Evolutionary conservation across 2,888 invertebrate species (phyloP).

Genomic region (Clunio marinus): DNA sequence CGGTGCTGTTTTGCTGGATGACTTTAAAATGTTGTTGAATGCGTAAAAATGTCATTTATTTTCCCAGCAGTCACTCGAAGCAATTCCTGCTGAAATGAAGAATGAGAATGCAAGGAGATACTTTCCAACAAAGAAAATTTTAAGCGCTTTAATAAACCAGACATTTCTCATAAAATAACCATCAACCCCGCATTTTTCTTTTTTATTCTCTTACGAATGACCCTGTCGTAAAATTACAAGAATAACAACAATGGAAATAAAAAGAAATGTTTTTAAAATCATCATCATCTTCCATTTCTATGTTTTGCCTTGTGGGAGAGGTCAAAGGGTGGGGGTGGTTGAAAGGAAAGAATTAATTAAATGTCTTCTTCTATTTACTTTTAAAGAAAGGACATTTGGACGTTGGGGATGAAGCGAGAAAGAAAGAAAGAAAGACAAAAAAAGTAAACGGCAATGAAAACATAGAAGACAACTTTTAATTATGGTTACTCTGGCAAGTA

Average conservation of each 20-base stretch:
- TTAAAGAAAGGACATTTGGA: not conserved
- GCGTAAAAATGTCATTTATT: slow-evolving; percentile 1
- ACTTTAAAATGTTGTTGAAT: too few relatives aligned
- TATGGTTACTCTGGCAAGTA: too few relatives aligned
- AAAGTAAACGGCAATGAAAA: not conserved
- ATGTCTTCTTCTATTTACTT: not conserved
- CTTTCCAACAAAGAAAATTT: not conserved
- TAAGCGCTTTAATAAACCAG: not conserved
- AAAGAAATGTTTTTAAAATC: not conserved
- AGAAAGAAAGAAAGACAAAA: not conserved
- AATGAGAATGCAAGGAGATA: too few relatives aligned
- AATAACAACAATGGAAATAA: not conserved
- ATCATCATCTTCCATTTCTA: too few relatives aligned
- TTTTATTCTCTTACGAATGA: too few relatives aligned
- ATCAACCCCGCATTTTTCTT: not conserved
- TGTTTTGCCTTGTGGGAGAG: too few relatives aligned
- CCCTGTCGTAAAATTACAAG: not conserved
- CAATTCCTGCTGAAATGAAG: too few relatives aligned
- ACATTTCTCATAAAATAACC: not conserved
- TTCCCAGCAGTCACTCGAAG: too few relatives aligned
- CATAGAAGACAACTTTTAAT: not conserved
- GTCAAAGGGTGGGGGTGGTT: not conserved
- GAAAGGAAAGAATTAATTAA: not conserved
- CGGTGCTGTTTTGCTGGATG: not conserved
- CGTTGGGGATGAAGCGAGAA: not conserved